Evolutionary conservation across 2,113 vertebrate genomes (phyloP).

Genomic region (Piaya cayana): DNA sequence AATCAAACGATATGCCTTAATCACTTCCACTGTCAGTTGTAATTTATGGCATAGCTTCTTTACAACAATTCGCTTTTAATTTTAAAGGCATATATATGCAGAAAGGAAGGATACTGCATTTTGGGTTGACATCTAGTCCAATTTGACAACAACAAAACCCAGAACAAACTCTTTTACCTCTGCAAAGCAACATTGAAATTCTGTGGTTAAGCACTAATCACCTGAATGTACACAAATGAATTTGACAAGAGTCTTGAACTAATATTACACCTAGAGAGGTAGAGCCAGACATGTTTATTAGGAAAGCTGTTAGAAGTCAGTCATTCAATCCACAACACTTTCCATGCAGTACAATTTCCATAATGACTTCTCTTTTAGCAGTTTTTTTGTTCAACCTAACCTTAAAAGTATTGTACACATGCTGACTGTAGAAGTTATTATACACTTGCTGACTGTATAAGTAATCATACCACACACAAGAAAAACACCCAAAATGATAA

Average conservation of each 20-base stretch:
- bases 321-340: neutral
- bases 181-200: neutral
- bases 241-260: neutral
- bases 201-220: neutral
- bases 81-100: neutral
- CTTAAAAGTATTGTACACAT: neutral
- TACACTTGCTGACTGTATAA: rapidly evolving
- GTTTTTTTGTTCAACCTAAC: neutral
- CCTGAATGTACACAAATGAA: neutral
- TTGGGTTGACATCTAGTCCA: neutral
- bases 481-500: neutral
- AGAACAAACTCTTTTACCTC: neutral
- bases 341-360: neutral
- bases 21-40: constrained; percentile 62
- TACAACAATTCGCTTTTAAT: constrained; percentile 42
- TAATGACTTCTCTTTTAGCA: neutral
- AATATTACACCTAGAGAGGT: neutral
- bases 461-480: neutral
- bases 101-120: neutral
- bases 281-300: neutral
- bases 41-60: constrained; percentile 57
- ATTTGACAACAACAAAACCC: neutral
- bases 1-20: constrained; percentile 67
- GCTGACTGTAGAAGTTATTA: neutral
- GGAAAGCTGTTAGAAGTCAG: neutral